phyloP scores from a whole-genome alignment of 2,888 invertebrate genomes.

The Polydrusus cervinus region DNA sequence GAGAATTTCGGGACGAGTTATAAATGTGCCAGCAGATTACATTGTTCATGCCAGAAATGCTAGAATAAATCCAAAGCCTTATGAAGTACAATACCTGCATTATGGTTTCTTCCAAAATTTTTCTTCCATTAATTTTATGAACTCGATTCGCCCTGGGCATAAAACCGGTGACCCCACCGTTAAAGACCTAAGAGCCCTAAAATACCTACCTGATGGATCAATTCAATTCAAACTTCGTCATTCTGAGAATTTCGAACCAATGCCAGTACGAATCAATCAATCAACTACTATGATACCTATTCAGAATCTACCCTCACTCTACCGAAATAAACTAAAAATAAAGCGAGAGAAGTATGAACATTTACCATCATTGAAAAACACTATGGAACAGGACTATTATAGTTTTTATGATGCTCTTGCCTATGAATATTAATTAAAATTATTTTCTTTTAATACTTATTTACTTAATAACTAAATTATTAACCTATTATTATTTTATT shows the following conservation, averaged over 20 bases:
- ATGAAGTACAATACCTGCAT: constrained; percentile 23
- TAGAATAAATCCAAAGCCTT: constrained; percentile 23
- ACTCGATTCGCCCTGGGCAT: constrained; percentile 31
- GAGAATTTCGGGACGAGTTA: constrained; percentile 23
- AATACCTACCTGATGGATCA: constrained; percentile 29
- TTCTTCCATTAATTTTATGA: constrained; percentile 15
- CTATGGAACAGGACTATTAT: constrained; percentile 25
- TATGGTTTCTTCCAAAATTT: constrained; percentile 12
- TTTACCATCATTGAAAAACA: constrained; percentile 12
- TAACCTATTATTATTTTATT: too few species aligned
- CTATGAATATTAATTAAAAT: too few species aligned
- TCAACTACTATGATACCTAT: constrained; percentile 28
- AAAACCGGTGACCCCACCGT: constrained; percentile 38
- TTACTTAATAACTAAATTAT: too few species aligned
- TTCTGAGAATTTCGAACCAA: constrained; percentile 33
- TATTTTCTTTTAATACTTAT: too few species aligned
- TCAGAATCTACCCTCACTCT: constrained; percentile 28
- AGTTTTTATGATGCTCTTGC: not conserved
- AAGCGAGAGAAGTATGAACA: constrained; percentile 36
- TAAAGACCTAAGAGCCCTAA: constrained; percentile 37
- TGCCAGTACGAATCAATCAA: constrained; percentile 30
- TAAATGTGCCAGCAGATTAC: constrained; percentile 41
- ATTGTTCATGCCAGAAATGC: constrained; percentile 29
- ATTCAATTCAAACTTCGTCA: constrained; percentile 38
- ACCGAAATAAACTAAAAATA: constrained; percentile 39